phyloP scores from a whole-genome alignment of 2,113 vertebrate genomes.

The Strigops habroptila region DNA sequence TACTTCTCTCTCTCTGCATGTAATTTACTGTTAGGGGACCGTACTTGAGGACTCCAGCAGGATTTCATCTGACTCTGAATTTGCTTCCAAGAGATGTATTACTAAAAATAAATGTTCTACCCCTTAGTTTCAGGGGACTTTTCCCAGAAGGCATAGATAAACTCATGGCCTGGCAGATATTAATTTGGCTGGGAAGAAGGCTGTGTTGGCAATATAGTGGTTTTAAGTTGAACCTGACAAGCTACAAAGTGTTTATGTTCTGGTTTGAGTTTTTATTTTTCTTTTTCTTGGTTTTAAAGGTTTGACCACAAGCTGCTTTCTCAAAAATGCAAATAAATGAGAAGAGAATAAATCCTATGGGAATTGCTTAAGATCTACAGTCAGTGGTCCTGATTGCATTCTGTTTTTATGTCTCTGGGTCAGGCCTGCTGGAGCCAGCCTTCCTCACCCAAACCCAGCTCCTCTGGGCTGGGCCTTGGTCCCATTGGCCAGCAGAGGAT shows the following conservation, averaged over 20 bases:
- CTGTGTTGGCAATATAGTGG: rapidly evolving
- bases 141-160: not conserved
- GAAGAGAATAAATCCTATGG: not conserved
- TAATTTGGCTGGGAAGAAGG: not conserved
- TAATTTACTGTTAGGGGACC: not conserved
- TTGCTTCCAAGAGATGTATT: not conserved
- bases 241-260: not conserved
- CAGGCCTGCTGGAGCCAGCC: not conserved
- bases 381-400: not conserved
- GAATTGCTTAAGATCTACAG: not conserved
- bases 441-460: not conserved
- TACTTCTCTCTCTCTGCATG: not conserved
- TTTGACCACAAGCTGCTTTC: not conserved
- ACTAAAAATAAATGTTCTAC: not conserved
- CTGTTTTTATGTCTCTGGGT: not conserved
- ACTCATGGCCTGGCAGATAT: not conserved
- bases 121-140: rapidly evolving
- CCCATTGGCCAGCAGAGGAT: rapidly evolving
- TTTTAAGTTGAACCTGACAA: not conserved
- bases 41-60: not conserved
- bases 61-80: not conserved
- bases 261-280: not conserved
- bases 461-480: rapidly evolving
- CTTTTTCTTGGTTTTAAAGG: not conserved
- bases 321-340: not conserved